Percentiles rank a stretch among this genome's conserved stretches.
These are phyloP conservation scores for Dryas iulia DNA, from an alignment of 1,140 invertebrate genomes.

Conservation along the genomic window DNA sequence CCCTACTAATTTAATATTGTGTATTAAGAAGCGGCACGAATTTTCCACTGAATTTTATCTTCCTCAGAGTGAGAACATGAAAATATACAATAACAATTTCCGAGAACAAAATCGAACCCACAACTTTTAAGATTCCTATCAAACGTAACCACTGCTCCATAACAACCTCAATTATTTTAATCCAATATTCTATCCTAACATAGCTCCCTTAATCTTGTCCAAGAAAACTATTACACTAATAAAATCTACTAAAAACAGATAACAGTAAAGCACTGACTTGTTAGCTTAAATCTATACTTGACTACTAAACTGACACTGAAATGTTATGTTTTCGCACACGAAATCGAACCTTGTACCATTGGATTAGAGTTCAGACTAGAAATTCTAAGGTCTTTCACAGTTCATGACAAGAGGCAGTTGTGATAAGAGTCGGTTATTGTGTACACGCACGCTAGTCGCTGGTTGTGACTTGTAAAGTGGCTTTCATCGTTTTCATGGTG, in stretches of 20 bases:
- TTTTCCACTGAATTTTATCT: too few relatives aligned
- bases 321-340: neutral
- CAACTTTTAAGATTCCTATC: too few relatives aligned
- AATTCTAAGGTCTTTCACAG: neutral
- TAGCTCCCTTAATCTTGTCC: neutral
- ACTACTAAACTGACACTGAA: slow-evolving; percentile 7
- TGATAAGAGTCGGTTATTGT: slow-evolving; percentile 17
- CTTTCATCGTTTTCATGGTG: neutral
- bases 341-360: neutral
- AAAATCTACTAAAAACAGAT: slow-evolving; percentile 8
- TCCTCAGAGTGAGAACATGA: too few relatives aligned
- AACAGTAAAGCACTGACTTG: slow-evolving; percentile 10
- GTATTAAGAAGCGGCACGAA: too few relatives aligned
- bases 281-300: slow-evolving; percentile 8
- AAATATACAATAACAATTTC: too few relatives aligned
- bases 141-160: too few relatives aligned
- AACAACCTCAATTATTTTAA: too few relatives aligned
- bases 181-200: too few relatives aligned
- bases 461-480: slow-evolving; percentile 4
- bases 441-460: slow-evolving; percentile 8
- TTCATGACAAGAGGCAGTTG: slow-evolving; percentile 17
- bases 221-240: neutral
- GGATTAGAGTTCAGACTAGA: neutral
- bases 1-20: too few relatives aligned
- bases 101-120: too few relatives aligned